Conservation (phyloP, 2,888 invertebrate species). For the Archaeoteleia sp. region DNA sequence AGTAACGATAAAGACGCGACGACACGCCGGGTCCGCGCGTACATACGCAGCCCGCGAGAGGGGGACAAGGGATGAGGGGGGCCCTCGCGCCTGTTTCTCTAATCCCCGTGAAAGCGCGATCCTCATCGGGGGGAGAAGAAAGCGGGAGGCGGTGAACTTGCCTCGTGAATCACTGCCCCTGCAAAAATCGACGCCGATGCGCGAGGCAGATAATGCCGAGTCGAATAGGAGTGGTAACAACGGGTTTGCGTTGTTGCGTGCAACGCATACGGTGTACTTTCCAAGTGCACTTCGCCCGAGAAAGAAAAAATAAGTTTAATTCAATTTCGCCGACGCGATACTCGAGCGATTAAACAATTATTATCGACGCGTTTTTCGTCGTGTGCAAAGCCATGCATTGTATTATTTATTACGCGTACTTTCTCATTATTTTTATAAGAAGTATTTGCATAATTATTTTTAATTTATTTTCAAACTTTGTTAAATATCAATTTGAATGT, state of each 20-base stretch:
- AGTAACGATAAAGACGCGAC: constrained; percentile 14
- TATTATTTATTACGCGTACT: constrained; percentile 5
- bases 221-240: constrained; percentile 45
- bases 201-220: constrained; percentile 40
- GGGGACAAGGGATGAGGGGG: no score
- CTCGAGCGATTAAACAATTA: constrained; percentile 35
- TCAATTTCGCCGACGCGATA: constrained; percentile 38
- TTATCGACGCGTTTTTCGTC: constrained; percentile 20
- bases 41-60: constrained; percentile 19
- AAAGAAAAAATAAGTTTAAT: constrained; percentile 35
- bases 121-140: constrained; percentile 22
- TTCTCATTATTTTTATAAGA: constrained; percentile 8
- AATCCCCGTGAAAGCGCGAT: constrained; percentile 42
- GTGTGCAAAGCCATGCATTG: no score
- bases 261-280: constrained; percentile 34
- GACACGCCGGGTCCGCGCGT: constrained; percentile 1
- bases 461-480: constrained; percentile 9
- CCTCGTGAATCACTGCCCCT: constrained; percentile 47
- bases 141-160: constrained; percentile 46
- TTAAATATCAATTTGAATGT: constrained; percentile 16
- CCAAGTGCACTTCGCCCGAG: constrained; percentile 15
- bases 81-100: constrained; percentile 27
- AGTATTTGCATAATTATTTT: neutral
- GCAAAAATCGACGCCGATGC: constrained; percentile 49
- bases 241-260: constrained; percentile 47